Evolutionary conservation across 2,888 invertebrate genomes (phyloP), one percentile per base, ranked within the genome.

Genomic region (Cylindroiulus punctatus): DNA sequence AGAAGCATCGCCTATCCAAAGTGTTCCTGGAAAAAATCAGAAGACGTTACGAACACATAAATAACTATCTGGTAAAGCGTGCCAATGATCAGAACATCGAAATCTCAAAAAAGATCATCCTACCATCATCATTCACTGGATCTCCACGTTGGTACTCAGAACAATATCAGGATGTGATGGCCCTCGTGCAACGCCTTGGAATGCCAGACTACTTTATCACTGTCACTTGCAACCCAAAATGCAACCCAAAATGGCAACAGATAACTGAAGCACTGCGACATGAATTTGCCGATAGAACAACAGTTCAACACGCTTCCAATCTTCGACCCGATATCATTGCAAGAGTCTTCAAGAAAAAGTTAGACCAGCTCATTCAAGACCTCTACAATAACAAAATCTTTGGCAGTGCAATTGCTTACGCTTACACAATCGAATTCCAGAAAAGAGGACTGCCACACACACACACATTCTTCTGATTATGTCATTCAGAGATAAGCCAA

Each of bases 401-500:
- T 57, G 22, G 57, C 1, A n/a, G 4, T 2, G 5, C 22, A 5
- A 8, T 0, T n/a, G n/a, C n/a, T 57, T 57, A 7, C 3, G 10
- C 10, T 8, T 57, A 57, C n/a, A n/a, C 57, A 0, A 57, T 57
- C 4, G 22, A 57, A 57, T 22, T 3, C 1, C 22, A 57, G 22
- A 84, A 84, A 84, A 17, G 44, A 19, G 84, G 84, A 0, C 44
- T 84, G 3, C 84, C 84, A n/a, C 84, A 84, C 22, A 14, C 42
- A n/a, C 84, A 84, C 44, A 84, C 65, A 83, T 89, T 32, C 81
- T 89, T 57, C 5, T 88, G 88, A 87, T 87, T 90, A 52, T 0
- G 26, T 0, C 14, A 42, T 1, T 83, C 52, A 14, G 81, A 86
- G 19, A 87, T 87, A 87, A 86, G 88, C 65, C 87, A 88, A 17